These are phyloP conservation scores for Lepilemur septentrionalis DNA, from an alignment of 2,797 vertebrate species.

Conservation along the genomic window DNA sequence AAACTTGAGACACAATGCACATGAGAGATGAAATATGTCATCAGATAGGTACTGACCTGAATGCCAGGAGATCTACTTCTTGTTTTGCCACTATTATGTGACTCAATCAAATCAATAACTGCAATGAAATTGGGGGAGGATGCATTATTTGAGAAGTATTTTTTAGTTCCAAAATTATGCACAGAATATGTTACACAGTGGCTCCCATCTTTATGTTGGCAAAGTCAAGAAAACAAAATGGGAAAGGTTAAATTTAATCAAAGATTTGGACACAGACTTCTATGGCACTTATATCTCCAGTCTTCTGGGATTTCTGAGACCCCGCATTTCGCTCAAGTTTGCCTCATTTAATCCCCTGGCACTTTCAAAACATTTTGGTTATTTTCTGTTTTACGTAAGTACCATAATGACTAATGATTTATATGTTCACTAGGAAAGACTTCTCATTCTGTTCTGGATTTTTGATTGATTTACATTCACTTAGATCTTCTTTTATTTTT, in stretches of 20 bases:
- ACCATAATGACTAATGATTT: not conserved
- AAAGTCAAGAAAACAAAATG: not conserved
- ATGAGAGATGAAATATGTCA: not conserved
- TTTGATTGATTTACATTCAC: slow-evolving; percentile 31
- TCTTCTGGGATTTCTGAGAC: not conserved
- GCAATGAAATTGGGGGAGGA: not conserved
- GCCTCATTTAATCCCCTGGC: not conserved
- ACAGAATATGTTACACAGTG: not conserved
- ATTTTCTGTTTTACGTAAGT: slow-evolving; percentile 21
- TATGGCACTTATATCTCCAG: not conserved
- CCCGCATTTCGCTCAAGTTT: not conserved
- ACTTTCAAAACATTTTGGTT: not conserved
- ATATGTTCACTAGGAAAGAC: not conserved
- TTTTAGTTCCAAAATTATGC: not conserved
- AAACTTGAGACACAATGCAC: not conserved
- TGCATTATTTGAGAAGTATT: not conserved
- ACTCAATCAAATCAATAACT: not conserved
- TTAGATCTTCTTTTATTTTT: slow-evolving; percentile 50
- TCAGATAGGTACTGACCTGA: not conserved
- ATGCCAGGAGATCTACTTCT: not conserved
- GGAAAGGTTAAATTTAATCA: not conserved
- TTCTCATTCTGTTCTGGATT: slow-evolving; percentile 30
- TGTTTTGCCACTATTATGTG: not conserved
- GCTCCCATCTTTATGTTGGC: not conserved
- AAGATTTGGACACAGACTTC: not conserved